Evolutionary conservation across 2,888 invertebrate species (phyloP).

Genomic region (Synergus japonicus): DNA sequence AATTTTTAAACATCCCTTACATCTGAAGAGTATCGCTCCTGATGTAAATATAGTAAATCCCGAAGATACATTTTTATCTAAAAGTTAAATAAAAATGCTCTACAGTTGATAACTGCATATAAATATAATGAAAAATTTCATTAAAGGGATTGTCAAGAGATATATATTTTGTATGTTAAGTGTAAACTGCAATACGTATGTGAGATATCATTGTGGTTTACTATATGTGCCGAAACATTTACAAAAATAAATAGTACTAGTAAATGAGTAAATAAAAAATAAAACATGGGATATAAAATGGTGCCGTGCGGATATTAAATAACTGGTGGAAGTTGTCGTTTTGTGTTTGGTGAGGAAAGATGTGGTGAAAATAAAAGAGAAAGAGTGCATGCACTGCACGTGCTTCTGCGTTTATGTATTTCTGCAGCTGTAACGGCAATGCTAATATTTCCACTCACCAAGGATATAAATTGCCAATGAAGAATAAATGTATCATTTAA

Average conservation of each 20-base stretch:
- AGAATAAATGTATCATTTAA: slow-evolving; percentile 1
- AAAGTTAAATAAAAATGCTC: not conserved
- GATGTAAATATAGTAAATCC: not conserved
- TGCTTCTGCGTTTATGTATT: slow-evolving; percentile 23
- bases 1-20: not conserved
- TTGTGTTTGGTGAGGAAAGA: not conserved
- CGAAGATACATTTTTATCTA: not conserved
- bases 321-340: slow-evolving; percentile 2
- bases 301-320: not conserved
- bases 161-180: too few relatives aligned
- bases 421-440: not conserved
- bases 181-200: too few relatives aligned
- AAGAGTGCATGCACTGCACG: slow-evolving; percentile 29
- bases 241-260: not conserved
- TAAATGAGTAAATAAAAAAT: not conserved
- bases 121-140: too few relatives aligned
- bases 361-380: slow-evolving; percentile 23
- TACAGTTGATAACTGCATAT: not conserved
- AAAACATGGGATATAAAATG: too few relatives aligned
- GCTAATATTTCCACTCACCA: slow-evolving; percentile 11
- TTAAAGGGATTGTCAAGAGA: too few relatives aligned
- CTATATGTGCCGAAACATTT: not conserved
- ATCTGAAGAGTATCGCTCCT: not conserved
- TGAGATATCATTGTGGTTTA: too few relatives aligned
- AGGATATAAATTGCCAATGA: slow-evolving; percentile 13